Conservation (phyloP, 1,140 invertebrate genomes). For the Hestina assimilis region DNA sequence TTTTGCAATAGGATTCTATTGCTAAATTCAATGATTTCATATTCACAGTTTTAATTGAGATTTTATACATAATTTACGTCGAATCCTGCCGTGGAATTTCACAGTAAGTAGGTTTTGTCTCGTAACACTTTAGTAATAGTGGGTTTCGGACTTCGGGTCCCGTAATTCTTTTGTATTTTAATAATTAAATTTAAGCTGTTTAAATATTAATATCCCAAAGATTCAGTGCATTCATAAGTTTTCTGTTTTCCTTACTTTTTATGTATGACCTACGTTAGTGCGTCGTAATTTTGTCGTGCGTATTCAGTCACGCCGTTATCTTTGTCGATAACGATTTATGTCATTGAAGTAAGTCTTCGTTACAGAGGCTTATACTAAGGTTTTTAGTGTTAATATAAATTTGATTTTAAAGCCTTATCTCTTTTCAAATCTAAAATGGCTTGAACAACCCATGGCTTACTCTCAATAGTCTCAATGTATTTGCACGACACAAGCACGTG, state of each 20-base stretch:
- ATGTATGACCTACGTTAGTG: conserved; percentile 37
- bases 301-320: conserved; percentile 67
- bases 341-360: conserved; percentile 26
- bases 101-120: conserved; percentile 25
- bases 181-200: neutral
- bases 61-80: neutral
- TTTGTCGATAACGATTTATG: conserved; percentile 57
- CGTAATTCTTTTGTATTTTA: neutral
- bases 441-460: too few species aligned
- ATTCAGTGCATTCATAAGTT: neutral
- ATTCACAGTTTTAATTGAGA: neutral
- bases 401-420: too few species aligned
- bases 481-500: neutral
- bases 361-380: neutral
- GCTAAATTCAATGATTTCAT: conserved; percentile 17
- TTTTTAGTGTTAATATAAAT: neutral
- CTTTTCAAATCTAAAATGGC: too few species aligned
- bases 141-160: neutral
- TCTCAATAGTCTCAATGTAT: too few species aligned
- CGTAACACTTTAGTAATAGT: conserved; percentile 5
- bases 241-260: neutral
- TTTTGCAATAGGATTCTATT: conserved; percentile 18
- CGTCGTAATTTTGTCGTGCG: conserved; percentile 62
- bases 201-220: neutral
- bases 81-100: conserved; percentile 1